Percentiles rank a stretch among this genome's conserved stretches.
These are phyloP conservation scores for Hemitrygon akajei DNA, from an alignment of 2,797 vertebrate genomes.

Conservation along the genomic window DNA sequence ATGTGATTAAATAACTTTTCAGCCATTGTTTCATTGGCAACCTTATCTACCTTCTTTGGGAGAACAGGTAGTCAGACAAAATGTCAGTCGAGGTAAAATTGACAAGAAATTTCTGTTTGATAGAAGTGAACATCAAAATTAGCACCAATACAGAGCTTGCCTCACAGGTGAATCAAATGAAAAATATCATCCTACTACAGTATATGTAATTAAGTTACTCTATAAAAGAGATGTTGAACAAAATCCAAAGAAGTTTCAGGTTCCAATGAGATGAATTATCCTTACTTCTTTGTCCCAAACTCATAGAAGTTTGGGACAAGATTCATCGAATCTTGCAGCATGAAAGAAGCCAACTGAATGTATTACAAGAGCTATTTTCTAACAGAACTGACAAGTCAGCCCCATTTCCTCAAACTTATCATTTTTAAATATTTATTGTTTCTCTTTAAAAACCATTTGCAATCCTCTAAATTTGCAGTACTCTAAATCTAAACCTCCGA, in stretches of 20 bases:
- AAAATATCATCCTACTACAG: background rate
- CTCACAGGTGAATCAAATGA: background rate
- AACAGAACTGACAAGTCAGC: background rate
- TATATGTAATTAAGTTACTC: background rate
- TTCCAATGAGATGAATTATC: background rate
- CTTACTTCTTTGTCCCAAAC: background rate
- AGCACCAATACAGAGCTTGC: background rate
- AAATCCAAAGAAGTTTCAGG: background rate
- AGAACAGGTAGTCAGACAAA: too few species aligned
- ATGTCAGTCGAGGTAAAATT: too few species aligned
- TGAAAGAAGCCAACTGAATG: too few species aligned
- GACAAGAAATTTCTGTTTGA: background rate
- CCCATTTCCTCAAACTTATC: background rate
- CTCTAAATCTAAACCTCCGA: background rate
- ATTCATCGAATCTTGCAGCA: background rate
- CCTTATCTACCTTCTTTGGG: too few species aligned
- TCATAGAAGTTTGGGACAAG: too few species aligned
- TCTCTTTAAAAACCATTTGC: background rate
- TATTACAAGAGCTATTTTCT: background rate
- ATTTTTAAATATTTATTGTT: background rate
- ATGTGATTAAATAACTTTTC: too few species aligned
- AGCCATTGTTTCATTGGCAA: too few species aligned
- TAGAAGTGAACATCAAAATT: background rate
- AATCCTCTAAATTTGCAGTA: background rate
- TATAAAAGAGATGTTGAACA: background rate